Evolutionary conservation across 1,140 invertebrate species (phyloP), one percentile per base, ranked within the genome.

Genomic region (Drosophila parabipectinata): DNA sequence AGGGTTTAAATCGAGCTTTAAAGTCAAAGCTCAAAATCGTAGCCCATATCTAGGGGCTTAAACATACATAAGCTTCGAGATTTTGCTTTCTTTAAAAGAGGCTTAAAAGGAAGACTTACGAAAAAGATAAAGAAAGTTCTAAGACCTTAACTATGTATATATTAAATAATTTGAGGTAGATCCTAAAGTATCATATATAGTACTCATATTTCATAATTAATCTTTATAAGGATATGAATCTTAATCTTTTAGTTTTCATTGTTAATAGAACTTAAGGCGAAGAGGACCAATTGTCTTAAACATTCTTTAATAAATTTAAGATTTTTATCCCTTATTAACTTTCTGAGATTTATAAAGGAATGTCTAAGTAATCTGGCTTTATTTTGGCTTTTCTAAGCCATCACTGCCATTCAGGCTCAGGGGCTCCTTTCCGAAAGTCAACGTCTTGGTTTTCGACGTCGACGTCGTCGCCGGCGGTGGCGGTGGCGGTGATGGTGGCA

Each of bases 341-440:
- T 5, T 26, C 26, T 26, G 0, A 4, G 26, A 34, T 34, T 9
- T 44, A 21, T 47, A 47, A 21, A 18, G 14, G 1, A 7, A 45
- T 18, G 3, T 39, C 9, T 15, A 9, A n/a, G n/a, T n/a, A n/a
- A 53, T 58, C 30, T 41, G 47, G 48, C 39, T 50, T 28, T 44
- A 37, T 58, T 51, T 24, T 4, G 7, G 7, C 30, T 9, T 30
- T 0, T 51, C 30, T 12, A 62, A 26, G 44, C 21, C 55, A 71
- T 34, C 66, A 58, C 63, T 50, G 57, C 1, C 30, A 15, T 14
- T 30, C 18, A 50, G 54, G 68, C 58, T 44, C 39, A 32, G 45
- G 47, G 61, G 61, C 52, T 61, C 18, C 48, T 52, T 72, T 55
- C 51, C 71, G 45, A 82, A 64, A 80, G 77, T 71, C 77, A 58